Base-by-base conservation (phyloP, 2,113 vertebrate species). In the Orcinus orca region DNA sequence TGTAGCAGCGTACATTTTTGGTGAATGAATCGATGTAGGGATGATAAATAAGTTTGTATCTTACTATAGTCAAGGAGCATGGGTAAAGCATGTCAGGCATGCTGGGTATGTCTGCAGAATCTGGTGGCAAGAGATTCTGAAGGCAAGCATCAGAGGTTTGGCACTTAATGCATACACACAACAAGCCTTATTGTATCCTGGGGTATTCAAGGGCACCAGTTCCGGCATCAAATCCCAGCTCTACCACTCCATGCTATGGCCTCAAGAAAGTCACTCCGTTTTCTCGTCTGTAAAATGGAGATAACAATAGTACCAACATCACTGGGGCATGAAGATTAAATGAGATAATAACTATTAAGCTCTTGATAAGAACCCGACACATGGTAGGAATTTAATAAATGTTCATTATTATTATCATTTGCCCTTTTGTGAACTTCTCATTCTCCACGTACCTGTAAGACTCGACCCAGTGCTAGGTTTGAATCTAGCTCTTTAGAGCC, bases 201-300 rank as follows among this genome's bases (percentile, higher is more conserved):
- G 2, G 8, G 14, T 55, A 58, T 33, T 83, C 13, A 44, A 83
- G 5, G 17, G 12, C 20, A 83, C 3, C 12, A 71, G 18, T 3
- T 93, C 44, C 79, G 36, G 44, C 58, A 36, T 92, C 21, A 80
- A 11, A 63, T 8, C 36, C 58, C 14, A 88, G 8, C 17, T 88
- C 73, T 14, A 12, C 5, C 12, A 58, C 8, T 80, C 14, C 41
- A 8, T 33, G 17, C 5, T 74, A 38, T 31, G 29, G 77, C 36
- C 31, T 91, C 33, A 95, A 88, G 33, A 12, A 63, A 25, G 17
- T 50, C 76, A n/a, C 11, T 93, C 63, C 65, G 13, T 88, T 83
- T 97, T 81, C 13, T 91, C 68, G 29, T 10, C 50, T 55, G 44
- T 58, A 53, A 88, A 96, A 73, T 86, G 55, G 58, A 95, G 74